Percentiles rank a stretch among this genome's conserved stretches.
phyloP scores from a whole-genome alignment of 2,888 invertebrate species.

The Drosophila cognata region DNA sequence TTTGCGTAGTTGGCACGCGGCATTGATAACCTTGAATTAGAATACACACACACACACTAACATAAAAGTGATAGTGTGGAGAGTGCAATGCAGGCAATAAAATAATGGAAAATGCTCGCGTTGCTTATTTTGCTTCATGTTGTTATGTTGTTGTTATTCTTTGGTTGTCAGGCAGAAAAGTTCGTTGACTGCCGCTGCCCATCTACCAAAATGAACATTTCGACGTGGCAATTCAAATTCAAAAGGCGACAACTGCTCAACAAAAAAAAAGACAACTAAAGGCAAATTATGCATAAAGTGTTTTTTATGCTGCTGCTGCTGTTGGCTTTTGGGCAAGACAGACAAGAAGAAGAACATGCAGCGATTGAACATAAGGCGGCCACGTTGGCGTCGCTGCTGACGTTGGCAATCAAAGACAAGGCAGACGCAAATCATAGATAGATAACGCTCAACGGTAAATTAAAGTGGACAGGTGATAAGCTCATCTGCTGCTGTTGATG shows the following conservation, averaged over 20 bases:
- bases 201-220: conserved; percentile 16
- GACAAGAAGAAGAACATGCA: conserved; percentile 33
- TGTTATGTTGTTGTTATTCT: conserved; percentile 5
- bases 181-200: conserved; percentile 49
- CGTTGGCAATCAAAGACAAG: conserved; percentile 55
- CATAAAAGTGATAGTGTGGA: conserved; percentile 3
- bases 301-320: conserved; percentile 25
- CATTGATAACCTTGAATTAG: conserved; percentile 65
- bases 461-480: conserved; percentile 55
- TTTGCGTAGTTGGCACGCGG: conserved; percentile 39
- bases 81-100: conserved; percentile 40
- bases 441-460: conserved; percentile 58
- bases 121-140: conserved; percentile 25
- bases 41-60: conserved; percentile 15
- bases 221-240: conserved; percentile 56
- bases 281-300: conserved; percentile 41
- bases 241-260: conserved; percentile 33
- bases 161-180: conserved; percentile 27
- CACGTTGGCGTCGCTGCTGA: conserved; percentile 73
- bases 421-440: conserved; percentile 47
- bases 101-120: conserved; percentile 44
- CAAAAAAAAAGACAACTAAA: conserved; percentile 8
- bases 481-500: conserved; percentile 13
- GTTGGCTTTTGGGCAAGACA: conserved; percentile 14
- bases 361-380: conserved; percentile 45